A percentile compares a stretch with the other conserved stretches of the same genome.
Evolutionary conservation across 2,797 vertebrate species (phyloP).

Genomic region (Enteromius afrohamiltoni): DNA sequence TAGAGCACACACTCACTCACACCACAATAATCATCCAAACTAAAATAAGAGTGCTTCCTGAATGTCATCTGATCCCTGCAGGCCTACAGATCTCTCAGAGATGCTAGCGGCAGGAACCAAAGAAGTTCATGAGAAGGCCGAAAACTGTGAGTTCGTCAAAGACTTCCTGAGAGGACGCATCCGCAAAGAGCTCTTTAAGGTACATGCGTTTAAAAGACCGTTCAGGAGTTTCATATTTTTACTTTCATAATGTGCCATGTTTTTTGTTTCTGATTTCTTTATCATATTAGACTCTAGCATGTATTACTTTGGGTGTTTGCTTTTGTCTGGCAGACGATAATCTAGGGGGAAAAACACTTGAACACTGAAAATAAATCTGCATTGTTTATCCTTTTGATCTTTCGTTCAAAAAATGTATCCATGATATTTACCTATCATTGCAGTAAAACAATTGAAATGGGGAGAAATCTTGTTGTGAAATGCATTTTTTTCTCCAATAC

Average conservation of each 20-base stretch:
- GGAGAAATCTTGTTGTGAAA: too few relatives aligned
- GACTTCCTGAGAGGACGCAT: slow-evolving; percentile 94
- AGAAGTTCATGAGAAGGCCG: slow-evolving; percentile 90
- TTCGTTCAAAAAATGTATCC: too few relatives aligned
- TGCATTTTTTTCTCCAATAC: too few relatives aligned
- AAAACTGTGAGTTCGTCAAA: slow-evolving; percentile 95
- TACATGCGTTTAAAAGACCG: slow-evolving; percentile 56
- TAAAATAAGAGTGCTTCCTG: too few relatives aligned
- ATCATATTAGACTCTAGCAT: not conserved
- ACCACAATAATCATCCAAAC: too few relatives aligned
- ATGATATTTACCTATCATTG: too few relatives aligned
- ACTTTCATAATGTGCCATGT: not conserved
- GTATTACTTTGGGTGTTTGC: not conserved
- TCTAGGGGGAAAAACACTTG: not conserved
- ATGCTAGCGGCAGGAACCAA: slow-evolving; percentile 93
- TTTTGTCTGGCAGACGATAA: not conserved
- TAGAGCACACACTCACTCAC: not conserved
- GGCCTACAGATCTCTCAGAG: slow-evolving; percentile 90
- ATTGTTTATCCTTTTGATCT: too few relatives aligned
- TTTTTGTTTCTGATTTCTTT: not conserved
- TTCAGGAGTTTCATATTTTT: not conserved
- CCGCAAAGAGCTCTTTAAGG: slow-evolving; percentile 93
- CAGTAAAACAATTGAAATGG: too few relatives aligned
- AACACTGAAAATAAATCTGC: too few relatives aligned
- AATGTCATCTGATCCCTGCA: slow-evolving; percentile 58